Base-by-base conservation (phyloP, 1,140 invertebrate species). In the Sogatella furcifera region DNA sequence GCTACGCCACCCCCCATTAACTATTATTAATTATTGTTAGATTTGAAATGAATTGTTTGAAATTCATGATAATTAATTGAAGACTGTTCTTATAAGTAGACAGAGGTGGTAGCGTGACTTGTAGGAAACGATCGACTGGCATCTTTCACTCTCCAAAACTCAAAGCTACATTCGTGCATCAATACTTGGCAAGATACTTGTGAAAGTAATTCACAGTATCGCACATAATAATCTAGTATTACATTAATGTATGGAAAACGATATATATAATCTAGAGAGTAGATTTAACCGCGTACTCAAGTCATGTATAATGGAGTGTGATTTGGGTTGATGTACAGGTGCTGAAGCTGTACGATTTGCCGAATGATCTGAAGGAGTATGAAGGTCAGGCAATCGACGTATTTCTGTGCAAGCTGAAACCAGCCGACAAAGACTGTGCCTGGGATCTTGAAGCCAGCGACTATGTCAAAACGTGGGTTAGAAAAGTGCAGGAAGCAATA, bases 111-210 rank as follows among this genome's bases (percentile, higher is more conserved):
- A 2, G 88, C 77, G 73, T 91, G 88, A 14, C 85, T 87, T 2
- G 86, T 89, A 0, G 88, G 88, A 69, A 91, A 91, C 43, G 85
- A 88, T 66, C 83, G 82, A 62, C 80, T 82, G n/a, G 82, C 79
- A 72, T 89, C 86, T 22, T 74, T 76, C 56, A 85, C 69, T 44
- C 78, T 73, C 65, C 78, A 80, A n/a, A 69, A 66, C 77, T 78
- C 62, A 76, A 71, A 21, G 73, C 66, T 14, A 72, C 76, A 65
- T 80, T 83, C 0, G 81, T 85, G 66, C 86, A 89, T 6, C 74
- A 80, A 71, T 83, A 88, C 28, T 71, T 71, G 17, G 71, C 69
- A 11, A 86, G 70, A 63, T 79, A 87, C 65, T 78, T 81, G 72
- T 44, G 70, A 71, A 59, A 54, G 63, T 63, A 67, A 63, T 21